Conservation (phyloP, 1,140 invertebrate species). For the Trinorchestia longiramus region DNA sequence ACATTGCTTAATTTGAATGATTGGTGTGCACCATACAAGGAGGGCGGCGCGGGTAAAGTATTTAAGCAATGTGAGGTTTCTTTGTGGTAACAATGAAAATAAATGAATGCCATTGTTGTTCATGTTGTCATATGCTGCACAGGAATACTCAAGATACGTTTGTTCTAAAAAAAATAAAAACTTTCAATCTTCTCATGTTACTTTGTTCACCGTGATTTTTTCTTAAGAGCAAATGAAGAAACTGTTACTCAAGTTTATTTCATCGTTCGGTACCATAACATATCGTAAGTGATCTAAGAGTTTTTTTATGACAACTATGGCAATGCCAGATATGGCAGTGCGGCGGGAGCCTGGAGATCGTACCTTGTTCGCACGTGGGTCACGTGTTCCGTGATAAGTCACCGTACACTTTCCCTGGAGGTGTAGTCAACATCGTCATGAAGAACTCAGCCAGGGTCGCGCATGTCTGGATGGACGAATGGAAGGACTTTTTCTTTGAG, state of each 20-base stretch:
- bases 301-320: not conserved
- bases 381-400: slow-evolving; percentile 76
- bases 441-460: slow-evolving; percentile 71
- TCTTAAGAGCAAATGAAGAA: not conserved
- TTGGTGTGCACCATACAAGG: too few relatives aligned
- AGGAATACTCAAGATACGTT: not conserved
- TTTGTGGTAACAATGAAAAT: not conserved
- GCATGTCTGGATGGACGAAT: slow-evolving; percentile 73
- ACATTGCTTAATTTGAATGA: too few relatives aligned
- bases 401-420: slow-evolving; percentile 75
- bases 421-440: slow-evolving; percentile 74
- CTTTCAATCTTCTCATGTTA: not conserved
- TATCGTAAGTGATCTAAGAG: not conserved
- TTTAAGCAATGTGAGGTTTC: too few relatives aligned
- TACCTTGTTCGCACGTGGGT: slow-evolving; percentile 73
- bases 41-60: too few relatives aligned
- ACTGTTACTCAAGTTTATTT: not conserved
- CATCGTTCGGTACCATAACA: not conserved
- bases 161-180: not conserved
- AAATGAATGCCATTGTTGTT: not conserved
- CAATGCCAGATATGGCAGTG: slow-evolving; percentile 72
- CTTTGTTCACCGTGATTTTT: not conserved
- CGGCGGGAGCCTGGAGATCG: slow-evolving; percentile 73
- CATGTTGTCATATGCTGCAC: not conserved
- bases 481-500: slow-evolving; percentile 72